Evolutionary conservation across 1,140 invertebrate species (phyloP), one percentile per base, ranked within the genome.

Genomic region (Neelides sp.): DNA sequence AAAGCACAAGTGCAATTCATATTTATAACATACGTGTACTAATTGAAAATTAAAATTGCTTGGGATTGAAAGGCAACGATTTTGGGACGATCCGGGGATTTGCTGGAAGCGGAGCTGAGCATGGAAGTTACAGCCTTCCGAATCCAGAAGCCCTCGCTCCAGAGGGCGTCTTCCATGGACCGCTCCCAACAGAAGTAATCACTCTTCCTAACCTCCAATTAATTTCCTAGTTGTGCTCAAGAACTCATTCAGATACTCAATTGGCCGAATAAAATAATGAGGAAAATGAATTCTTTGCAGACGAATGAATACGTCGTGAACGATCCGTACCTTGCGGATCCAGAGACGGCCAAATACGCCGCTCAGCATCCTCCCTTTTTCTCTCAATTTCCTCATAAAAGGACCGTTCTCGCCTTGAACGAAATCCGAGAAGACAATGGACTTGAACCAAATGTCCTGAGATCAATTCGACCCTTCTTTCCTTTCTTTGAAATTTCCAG

Each of bases 391-490:
- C 60, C 60, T 8, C 60, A 62, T 43, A 59, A 59, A 34, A 4
- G 60, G 46, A 60, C 57, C 15, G 52, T 62, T 12, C 35, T 62
- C 23, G 28, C 44, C 30, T 22, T 62, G 34, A 59, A 62, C 23
- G 54, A 59, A 30, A 24, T 52, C 24, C 48, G 60, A 15, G 60
- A 49, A 23, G 51, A 59, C 22, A 52, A 62, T 28, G 60, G 60
- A 35, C 46, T 59, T 22, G 60, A 62, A 36, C 54, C 54, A 26
- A 59, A 59, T 45, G 34, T 59, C 15, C 45, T 62, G 5, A 26
- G 60, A 27, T 57, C 54, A 44, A 62, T 62, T 30, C 50, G 60
- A 50, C 60, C 60, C 19, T 62, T 54, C 58, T 62, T 62, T 46
- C 48, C 60, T n/a, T 62, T 62, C 48, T 61, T 57, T 48, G 59